These are phyloP conservation scores for Halocynthia roretzi DNA, from an alignment of 23 tunicate species.

Conservation along the genomic window DNA sequence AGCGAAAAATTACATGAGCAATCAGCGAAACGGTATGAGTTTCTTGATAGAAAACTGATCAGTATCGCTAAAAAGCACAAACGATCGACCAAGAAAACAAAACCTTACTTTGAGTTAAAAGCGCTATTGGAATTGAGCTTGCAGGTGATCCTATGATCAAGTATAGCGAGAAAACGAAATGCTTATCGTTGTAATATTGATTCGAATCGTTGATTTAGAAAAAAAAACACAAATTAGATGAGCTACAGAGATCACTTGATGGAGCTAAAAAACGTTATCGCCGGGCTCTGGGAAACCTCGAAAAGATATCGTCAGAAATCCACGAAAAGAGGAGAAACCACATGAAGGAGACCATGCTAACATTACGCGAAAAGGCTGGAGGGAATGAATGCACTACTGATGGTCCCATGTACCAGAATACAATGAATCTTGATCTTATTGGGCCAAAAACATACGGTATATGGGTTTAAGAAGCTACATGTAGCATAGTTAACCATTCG, in stretches of 20 bases:
- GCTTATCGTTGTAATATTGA: neutral
- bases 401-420: slow-evolving; percentile 5
- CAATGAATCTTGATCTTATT: slow-evolving; percentile 27
- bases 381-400: neutral
- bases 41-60: slow-evolving; percentile 39
- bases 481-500: no score
- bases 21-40: slow-evolving; percentile 55
- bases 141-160: slow-evolving; percentile 31
- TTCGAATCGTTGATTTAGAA: slow-evolving; percentile 20
- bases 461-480: neutral
- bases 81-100: slow-evolving; percentile 33
- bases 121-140: slow-evolving; percentile 48
- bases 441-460: slow-evolving; percentile 63
- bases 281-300: slow-evolving; percentile 50
- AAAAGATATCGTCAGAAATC: slow-evolving; percentile 68
- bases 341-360: neutral
- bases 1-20: slow-evolving; percentile 64
- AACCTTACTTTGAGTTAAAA: slow-evolving; percentile 58
- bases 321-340: slow-evolving; percentile 56
- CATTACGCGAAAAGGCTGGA: slow-evolving; percentile 15
- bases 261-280: slow-evolving; percentile 53
- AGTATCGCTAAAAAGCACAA: slow-evolving; percentile 54
- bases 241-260: slow-evolving; percentile 39
- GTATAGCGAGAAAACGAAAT: no score
- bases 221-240: slow-evolving; percentile 58